These are phyloP conservation scores for Isaurus tuberculatus DNA, from an alignment of 92 coral and sea anemone genomes.

Conservation along the genomic window DNA sequence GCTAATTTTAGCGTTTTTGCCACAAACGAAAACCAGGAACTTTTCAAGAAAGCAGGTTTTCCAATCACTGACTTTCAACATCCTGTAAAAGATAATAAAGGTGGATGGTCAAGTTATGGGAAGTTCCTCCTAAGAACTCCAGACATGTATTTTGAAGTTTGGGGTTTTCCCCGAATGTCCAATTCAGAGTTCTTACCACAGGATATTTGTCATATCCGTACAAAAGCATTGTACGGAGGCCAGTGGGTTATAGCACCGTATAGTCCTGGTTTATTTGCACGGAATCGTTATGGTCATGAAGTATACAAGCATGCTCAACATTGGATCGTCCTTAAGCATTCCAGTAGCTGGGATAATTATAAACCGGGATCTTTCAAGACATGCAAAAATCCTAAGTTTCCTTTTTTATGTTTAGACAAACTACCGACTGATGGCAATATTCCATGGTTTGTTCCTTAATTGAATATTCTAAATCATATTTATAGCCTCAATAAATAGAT, in stretches of 20 bases:
- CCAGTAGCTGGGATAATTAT: background rate
- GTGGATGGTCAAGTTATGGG: background rate
- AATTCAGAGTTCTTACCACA: background rate
- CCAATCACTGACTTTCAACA: background rate
- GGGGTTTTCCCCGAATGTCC: conserved; percentile 33
- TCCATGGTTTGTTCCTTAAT: conserved; percentile 39
- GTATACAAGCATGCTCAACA: conserved; percentile 29
- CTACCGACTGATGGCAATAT: conserved; percentile 35
- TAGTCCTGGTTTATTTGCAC: conserved; percentile 31
- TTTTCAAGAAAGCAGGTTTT: conserved; percentile 30
- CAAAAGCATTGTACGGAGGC: conserved; percentile 31
- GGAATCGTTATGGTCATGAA: conserved; percentile 43
- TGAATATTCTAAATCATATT: no score
- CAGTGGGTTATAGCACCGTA: conserved; percentile 15
- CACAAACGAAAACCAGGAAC: no score
- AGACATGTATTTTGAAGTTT: conserved; percentile 26
- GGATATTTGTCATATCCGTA: conserved; percentile 8
- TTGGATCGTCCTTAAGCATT: background rate
- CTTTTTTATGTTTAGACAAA: conserved; percentile 32
- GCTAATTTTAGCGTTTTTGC: no score
- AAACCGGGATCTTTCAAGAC: conserved; percentile 36
- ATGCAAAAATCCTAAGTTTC: conserved; percentile 29
- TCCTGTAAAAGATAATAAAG: background rate
- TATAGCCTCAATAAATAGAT: no score
- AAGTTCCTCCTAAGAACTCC: background rate